Conservation (phyloP, 2,888 invertebrate species). For the Spodoptera picta region DNA sequence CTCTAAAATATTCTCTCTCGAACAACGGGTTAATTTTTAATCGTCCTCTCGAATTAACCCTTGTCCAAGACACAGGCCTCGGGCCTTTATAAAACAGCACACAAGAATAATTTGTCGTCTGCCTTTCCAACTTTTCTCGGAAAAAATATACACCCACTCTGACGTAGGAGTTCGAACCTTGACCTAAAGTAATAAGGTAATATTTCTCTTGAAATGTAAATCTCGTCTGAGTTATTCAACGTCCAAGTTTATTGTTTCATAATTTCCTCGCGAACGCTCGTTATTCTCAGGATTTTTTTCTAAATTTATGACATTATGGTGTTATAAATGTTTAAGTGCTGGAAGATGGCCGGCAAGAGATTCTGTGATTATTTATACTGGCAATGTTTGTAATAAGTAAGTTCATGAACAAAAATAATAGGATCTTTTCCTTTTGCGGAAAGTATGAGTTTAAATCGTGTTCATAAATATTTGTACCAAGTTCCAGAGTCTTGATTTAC, state of each 20-base stretch:
- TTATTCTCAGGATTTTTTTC: conserved; percentile 35
- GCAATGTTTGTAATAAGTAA: conserved; percentile 1
- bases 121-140: conserved; percentile 25
- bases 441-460: neutral
- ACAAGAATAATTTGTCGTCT: conserved; percentile 43
- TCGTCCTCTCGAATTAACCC: conserved; percentile 47
- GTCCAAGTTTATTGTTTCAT: conserved; percentile 54
- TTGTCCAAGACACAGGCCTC: conserved; percentile 32
- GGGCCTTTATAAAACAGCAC: conserved; percentile 30
- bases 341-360: conserved; percentile 12
- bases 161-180: conserved; percentile 20
- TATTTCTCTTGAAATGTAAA: conserved; percentile 20
- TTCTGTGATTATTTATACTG: conserved; percentile 22
- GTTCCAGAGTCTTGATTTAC: too few species aligned
- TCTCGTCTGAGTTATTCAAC: conserved; percentile 35
- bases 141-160: conserved; percentile 26
- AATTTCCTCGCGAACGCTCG: conserved; percentile 48
- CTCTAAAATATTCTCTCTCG: conserved; percentile 39
- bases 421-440: neutral
- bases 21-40: conserved; percentile 51
- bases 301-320: conserved; percentile 46
- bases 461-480: too few species aligned
- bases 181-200: conserved; percentile 8
- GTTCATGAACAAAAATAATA: neutral
- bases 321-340: conserved; percentile 38